Evolutionary conservation across 2,113 vertebrate species (phyloP).

Genomic region (Catharus minimus): DNA sequence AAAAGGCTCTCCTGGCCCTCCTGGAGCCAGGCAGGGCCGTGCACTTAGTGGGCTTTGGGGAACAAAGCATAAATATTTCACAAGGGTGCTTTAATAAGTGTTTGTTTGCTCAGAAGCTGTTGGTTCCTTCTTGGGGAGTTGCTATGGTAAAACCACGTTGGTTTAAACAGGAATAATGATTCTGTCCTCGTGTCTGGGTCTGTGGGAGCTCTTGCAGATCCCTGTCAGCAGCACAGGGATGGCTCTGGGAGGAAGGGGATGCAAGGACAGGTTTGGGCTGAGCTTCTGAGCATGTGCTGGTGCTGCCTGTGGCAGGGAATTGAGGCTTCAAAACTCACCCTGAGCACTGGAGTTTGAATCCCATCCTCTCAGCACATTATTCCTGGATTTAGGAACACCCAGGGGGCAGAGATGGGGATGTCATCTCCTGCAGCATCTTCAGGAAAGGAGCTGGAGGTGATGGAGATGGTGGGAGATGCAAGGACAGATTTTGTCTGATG

Average conservation of each 20-base stretch:
- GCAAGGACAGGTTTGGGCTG: neutral
- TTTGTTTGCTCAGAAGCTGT: slow-evolving; percentile 41
- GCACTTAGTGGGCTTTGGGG: slow-evolving; percentile 30
- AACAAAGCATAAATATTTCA: slow-evolving; percentile 48
- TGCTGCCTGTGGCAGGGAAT: neutral
- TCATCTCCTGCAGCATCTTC: neutral
- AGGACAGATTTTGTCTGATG: neutral
- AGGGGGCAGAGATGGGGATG: neutral
- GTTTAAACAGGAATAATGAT: slow-evolving; percentile 20
- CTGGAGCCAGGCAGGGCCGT: neutral
- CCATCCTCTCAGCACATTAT: neutral
- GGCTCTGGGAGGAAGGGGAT: neutral
- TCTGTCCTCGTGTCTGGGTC: neutral
- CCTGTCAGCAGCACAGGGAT: neutral
- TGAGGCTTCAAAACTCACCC: neutral
- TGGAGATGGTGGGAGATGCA: neutral
- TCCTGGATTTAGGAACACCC: neutral
- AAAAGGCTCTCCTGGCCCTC: slow-evolving; percentile 19
- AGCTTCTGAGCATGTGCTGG: neutral
- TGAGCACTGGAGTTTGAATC: neutral
- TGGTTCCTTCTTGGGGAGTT: slow-evolving; percentile 24
- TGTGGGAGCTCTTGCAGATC: neutral
- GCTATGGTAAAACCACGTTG: slow-evolving; percentile 41
- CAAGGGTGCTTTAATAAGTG: slow-evolving; percentile 20
- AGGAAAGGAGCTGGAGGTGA: neutral